Evolutionary conservation across 2,797 vertebrate species (phyloP).

Genomic region (Acrocephalus scirpaceus): DNA sequence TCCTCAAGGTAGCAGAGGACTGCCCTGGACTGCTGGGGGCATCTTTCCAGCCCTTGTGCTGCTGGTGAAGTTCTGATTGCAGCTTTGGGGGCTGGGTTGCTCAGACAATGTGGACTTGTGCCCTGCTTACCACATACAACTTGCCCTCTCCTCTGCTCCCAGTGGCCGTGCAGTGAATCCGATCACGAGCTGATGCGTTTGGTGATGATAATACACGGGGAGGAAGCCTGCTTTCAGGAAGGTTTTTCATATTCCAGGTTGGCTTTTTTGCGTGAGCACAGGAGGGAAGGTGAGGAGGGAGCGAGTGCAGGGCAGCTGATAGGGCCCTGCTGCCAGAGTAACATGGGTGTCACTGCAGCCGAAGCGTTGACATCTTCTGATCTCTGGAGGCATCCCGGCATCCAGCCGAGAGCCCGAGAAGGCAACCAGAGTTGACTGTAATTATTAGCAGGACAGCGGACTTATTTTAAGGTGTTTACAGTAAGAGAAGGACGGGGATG

Average conservation of each 20-base stretch:
- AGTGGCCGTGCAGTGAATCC: rapidly evolving
- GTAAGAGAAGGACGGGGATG: not conserved
- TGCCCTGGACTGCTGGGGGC: not conserved
- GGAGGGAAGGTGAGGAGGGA: not conserved
- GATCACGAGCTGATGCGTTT: rapidly evolving
- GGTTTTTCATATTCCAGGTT: not conserved
- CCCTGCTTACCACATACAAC: not conserved
- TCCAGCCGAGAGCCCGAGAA: not conserved
- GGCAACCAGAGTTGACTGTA: conserved; percentile 15
- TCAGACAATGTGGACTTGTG: not conserved
- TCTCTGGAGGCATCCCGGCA: not conserved
- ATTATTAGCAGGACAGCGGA: not conserved
- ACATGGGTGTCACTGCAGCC: not conserved
- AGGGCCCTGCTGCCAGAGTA: not conserved
- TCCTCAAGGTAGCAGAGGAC: not conserved
- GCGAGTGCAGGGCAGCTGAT: not conserved
- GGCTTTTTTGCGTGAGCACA: not conserved
- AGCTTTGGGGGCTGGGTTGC: not conserved
- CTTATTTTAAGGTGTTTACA: conserved; percentile 45
- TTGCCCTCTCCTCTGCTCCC: not conserved
- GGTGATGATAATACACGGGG: not conserved
- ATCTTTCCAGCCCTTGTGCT: not conserved
- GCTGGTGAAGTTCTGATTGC: not conserved
- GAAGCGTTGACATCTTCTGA: not conserved
- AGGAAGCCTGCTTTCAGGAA: not conserved